Percentiles rank a stretch among this genome's conserved stretches.
Evolutionary conservation across 2,888 invertebrate genomes (phyloP).

Genomic region (Erebia aethiops): DNA sequence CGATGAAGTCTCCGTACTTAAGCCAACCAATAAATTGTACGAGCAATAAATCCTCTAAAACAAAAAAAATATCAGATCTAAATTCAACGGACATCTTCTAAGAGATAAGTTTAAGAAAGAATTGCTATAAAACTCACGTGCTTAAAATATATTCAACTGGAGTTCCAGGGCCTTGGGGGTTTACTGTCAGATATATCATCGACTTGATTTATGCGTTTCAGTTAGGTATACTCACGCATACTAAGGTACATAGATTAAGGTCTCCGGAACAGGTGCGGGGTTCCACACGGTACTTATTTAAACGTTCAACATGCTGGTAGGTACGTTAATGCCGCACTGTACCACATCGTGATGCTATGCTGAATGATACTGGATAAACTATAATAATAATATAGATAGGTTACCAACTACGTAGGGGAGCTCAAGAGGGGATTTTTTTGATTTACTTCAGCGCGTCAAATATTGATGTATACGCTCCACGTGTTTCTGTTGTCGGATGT

Average conservation of each 20-base stretch:
- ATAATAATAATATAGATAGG: too few relatives aligned
- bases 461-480: too few relatives aligned
- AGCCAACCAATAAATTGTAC: conserved; percentile 3
- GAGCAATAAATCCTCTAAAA: conserved; percentile 17
- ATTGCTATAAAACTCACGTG: conserved; percentile 33
- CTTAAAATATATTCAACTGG: conserved; percentile 27
- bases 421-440: too few relatives aligned
- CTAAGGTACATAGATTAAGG: neutral
- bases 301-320: too few relatives aligned
- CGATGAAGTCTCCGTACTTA: neutral
- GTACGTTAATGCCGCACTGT: too few relatives aligned
- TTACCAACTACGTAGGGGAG: too few relatives aligned
- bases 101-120: conserved; percentile 17
- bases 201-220: conserved; percentile 14
- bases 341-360: too few relatives aligned
- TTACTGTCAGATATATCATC: conserved; percentile 29
- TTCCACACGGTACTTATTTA: too few relatives aligned
- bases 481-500: too few relatives aligned
- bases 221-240: neutral
- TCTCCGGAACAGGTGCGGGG: neutral
- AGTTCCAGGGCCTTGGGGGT: conserved; percentile 11
- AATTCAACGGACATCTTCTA: neutral
- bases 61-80: conserved; percentile 13
- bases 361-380: too few relatives aligned
- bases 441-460: too few relatives aligned